Conservation (phyloP, 2,797 vertebrate genomes). For the Siniperca scherzeri region DNA sequence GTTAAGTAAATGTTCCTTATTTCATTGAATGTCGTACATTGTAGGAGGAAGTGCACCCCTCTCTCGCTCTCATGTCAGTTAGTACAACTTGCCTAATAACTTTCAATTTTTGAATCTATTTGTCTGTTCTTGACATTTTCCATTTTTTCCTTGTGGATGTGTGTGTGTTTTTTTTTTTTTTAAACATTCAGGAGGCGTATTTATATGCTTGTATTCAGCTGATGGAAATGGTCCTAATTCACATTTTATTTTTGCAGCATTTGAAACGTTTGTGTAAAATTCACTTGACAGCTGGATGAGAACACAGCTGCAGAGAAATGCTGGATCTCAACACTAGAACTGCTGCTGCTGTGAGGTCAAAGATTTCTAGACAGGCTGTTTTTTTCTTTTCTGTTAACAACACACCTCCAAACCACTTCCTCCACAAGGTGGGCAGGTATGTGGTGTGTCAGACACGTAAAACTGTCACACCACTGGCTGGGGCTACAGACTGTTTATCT, state of each 20-base stretch:
- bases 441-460: constrained; percentile 7
- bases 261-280: constrained; percentile 65
- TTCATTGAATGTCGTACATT: too few species aligned
- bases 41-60: too few species aligned
- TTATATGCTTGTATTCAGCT: constrained; percentile 33
- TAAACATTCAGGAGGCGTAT: constrained; percentile 23
- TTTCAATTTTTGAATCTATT: not conserved
- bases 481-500: constrained; percentile 18
- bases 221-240: constrained; percentile 55
- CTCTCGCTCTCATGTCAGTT: too few species aligned
- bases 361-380: constrained; percentile 22
- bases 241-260: constrained; percentile 56
- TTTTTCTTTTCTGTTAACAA: constrained; percentile 13
- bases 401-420: constrained; percentile 37
- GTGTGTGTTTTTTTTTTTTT: not conserved
- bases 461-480: constrained; percentile 3
- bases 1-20: too few species aligned
- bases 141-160: not conserved
- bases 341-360: constrained; percentile 36
- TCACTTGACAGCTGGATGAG: constrained; percentile 63
- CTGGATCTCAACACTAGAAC: constrained; percentile 20
- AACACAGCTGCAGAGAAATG: constrained; percentile 59
- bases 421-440: constrained; percentile 28
- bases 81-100: not conserved
- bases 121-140: not conserved